Evolutionary conservation across 53 echinoderm and acorn worm species (phyloP), one percentile per base, ranked within the genome.

Genomic region (Actinopyga echinites): DNA sequence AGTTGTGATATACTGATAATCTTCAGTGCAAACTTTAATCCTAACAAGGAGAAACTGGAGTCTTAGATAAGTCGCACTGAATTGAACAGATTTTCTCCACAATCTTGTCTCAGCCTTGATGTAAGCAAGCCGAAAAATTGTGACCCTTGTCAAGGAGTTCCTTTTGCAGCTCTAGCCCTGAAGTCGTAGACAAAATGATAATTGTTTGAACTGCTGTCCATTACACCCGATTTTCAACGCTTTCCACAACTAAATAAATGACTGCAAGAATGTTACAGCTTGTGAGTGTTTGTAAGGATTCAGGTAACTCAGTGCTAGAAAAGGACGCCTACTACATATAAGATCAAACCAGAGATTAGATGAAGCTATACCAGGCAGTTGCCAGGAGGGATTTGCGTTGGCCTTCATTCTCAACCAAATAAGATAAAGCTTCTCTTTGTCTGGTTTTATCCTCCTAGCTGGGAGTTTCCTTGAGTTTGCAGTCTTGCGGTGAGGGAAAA

Each of bases 121-220:
- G 86, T 90, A 0, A 90, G 30, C n/a, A 90, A n/a, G n/a, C n/a
- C n/a, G n/a, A 67, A 30, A 77, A 90, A 56, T 42, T 37, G 40
- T 86, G 86, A 2, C 86, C 86, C 6, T 42, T 54, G 28, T 57
- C 69, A 26, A 90, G 90, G 2, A 90, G 60, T 38, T 90, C 68
- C 0, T 83, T 49, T 31, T 57, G 61, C 12, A 90, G 54, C 9
- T 66, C 56, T 11, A 90, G 65, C 15, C 86, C 69, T 35, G 82
- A 86, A 26, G 79, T 74, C 43, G 86, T 75, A 21, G 79, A 57
- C 19, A 86, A 17, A 30, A 90, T 82, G 38, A 86, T 79, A 5
- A 83, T 86, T n/a, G 67, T 75, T 78, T 90, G 86, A 20, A 83
- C 65, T 15, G 90, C 86, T 23, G 83, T 90, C 90, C 90, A 86